Base-by-base conservation (phyloP, 2,113 vertebrate species). In the Labeo rohita region DNA sequence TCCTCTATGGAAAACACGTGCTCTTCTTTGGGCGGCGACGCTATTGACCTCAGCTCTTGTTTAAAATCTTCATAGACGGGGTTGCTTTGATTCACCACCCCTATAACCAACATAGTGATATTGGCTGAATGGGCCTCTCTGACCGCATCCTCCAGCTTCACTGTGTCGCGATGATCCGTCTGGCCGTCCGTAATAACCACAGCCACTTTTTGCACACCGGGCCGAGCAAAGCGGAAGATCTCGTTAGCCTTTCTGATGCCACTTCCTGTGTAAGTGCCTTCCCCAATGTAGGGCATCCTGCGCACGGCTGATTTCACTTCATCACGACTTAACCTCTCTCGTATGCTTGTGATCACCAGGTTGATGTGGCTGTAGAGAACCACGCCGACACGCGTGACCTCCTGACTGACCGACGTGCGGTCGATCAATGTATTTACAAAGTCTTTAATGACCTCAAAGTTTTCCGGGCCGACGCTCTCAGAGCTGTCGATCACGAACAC, bases 401-500 rank as follows among this genome's bases (percentile, higher is more conserved):
- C 68, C 0, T 86, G 83, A 86, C 89, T 88, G 72, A 95, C 90
- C 0, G 92, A 93, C 28, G 94, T 83, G 0, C 92, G 92, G 88
- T 97, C 96, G 0, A 96, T 93, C 84, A 97, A 87, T 8, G 92
- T 86, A 85, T 94, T 96, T 82, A 97, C 95, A 87, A 97, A 97
- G 85, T 94, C 93, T 90, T 98, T 96, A 68, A 96, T 93, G 85
- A 96, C 85, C 1, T 95, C 87, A 76, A 97, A 97, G 91, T 97
- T 97, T 1, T 95, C 93, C 0, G 93, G 96, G 3, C 97, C 96
- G 11, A 97, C 95, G 0, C 96, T 97, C 91, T 97, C 96, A 0
- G 97, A 98, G 90, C 97, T 97, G 93, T 98, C 97, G 3, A 96
- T 96, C 88, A 98, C 96, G 13, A 98, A 97, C 9, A 98, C 90